A percentile compares a stretch with the other conserved stretches of the same genome.
These are phyloP conservation scores for Epizoanthus scotinus DNA, from an alignment of 92 coral and sea anemone species.

Conservation along the genomic window DNA sequence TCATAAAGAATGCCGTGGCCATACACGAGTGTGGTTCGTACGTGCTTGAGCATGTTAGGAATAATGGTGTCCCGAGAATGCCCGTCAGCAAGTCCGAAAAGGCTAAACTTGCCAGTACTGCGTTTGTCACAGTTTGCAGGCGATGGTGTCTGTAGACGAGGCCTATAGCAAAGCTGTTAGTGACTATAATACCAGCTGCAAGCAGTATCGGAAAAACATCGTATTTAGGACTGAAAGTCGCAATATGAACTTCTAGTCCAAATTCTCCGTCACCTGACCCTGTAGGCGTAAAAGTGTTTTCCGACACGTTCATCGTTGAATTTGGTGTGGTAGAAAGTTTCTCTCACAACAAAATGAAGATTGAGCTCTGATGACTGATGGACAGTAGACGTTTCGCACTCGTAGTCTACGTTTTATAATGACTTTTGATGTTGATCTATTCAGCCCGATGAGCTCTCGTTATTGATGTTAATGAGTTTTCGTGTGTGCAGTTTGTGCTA, in stretches of 20 bases:
- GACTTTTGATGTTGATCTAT: no score
- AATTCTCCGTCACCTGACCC: not conserved
- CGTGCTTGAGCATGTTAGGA: conserved; percentile 50
- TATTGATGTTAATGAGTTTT: no score
- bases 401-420: no score
- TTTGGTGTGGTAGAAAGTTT: no score
- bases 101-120: conserved; percentile 52
- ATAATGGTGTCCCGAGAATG: conserved; percentile 53
- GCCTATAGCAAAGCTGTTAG: conserved; percentile 35
- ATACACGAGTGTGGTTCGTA: conserved; percentile 38
- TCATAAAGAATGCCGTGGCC: conserved; percentile 41
- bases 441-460: no score
- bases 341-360: no score
- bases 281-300: not conserved
- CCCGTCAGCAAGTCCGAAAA: conserved; percentile 64
- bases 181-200: conserved; percentile 33
- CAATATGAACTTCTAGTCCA: not conserved
- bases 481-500: no score
- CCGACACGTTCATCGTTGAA: no score
- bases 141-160: conserved; percentile 34
- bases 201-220: conserved; percentile 60
- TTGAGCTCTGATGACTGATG: no score
- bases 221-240: conserved; percentile 50
- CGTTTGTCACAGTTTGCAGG: conserved; percentile 46
- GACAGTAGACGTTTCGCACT: no score